Evolutionary conservation across 2,113 vertebrate genomes (phyloP), one percentile per base, ranked within the genome.

Genomic region (Panthera tigris): DNA sequence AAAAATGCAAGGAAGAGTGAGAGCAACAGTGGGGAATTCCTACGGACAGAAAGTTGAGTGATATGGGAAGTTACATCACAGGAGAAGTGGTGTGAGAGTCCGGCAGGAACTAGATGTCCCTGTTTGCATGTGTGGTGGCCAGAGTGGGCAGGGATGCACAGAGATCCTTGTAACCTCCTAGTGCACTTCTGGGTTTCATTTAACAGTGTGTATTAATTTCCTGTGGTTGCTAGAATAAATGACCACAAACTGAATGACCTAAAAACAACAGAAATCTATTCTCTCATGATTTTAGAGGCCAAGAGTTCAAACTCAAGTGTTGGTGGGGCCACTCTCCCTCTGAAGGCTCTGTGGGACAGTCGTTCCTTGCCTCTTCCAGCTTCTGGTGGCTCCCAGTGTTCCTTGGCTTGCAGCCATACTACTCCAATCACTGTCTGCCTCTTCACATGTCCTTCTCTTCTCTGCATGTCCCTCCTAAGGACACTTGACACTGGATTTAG

Each of bases 21-120:
- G n/a, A 91, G 21, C 25, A 4, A 0, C 1, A 0, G 12, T 45
- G 29, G n/a, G 27, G 57, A 39, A 39, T 74, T 66, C n/a, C 39
- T 1, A 2, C 23, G 16, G 61, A 61, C 50, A 21, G 23, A 82
- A 66, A 29, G 3, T 11, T 36, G 33, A 61, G 23, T 1, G 21
- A 39, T 0, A 7, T 31, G 57, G 41, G 19, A 74, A 36, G n/a
- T 4, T 39, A 0, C 14, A 11, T 36, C 50, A 7, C 14, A 29
- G 71, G 31, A 79, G 50, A 79, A 39, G 57, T 21, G 15, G 9
- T 45, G 16, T 4, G 19, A 55, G 33, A 29, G 45, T 8, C 48
- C 10, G 41, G 4, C 7, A 57, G 18, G 66, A 55, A 36, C n/a
- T 13, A n/a, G 29, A 31, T 5, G n/a, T 29, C 39, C 48, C 36